Conservation (phyloP, 2,113 vertebrate species). For the Dicaeum eximium region DNA sequence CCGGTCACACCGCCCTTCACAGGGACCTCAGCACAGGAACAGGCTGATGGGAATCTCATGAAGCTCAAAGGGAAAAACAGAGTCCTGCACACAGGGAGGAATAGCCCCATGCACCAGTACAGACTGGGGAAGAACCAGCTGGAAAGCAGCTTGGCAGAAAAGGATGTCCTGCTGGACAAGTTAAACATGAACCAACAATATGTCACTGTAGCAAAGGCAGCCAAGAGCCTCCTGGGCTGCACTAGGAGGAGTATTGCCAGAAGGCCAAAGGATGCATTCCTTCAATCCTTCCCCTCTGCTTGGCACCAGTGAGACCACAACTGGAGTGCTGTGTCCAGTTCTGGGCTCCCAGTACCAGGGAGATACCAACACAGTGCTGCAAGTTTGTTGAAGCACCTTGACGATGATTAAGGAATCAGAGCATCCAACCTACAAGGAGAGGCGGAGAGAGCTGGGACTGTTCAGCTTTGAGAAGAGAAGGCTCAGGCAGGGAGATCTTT, state of each 20-base stretch:
- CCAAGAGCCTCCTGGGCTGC: background rate
- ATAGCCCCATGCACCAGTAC: background rate
- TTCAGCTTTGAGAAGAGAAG: background rate
- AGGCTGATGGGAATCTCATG: background rate
- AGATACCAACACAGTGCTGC: background rate
- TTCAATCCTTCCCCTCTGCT: background rate
- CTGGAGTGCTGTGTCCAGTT: background rate
- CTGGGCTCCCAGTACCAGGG: background rate
- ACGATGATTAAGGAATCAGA: background rate
- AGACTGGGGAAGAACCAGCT: background rate
- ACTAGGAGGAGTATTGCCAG: background rate
- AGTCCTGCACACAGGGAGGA: background rate
- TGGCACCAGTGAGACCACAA: background rate
- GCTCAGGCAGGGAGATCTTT: background rate
- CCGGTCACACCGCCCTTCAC: background rate
- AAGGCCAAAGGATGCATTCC: background rate
- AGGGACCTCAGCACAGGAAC: background rate
- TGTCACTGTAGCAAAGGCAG: background rate
- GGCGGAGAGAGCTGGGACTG: background rate
- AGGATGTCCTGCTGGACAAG: background rate
- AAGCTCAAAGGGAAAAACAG: background rate
- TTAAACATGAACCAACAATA: background rate
- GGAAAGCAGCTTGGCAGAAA: background rate
- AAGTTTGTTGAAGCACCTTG: background rate
- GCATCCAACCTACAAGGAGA: background rate